Conservation (phyloP, 2,797 vertebrate genomes). For the Chelidonichthys spinosus region DNA sequence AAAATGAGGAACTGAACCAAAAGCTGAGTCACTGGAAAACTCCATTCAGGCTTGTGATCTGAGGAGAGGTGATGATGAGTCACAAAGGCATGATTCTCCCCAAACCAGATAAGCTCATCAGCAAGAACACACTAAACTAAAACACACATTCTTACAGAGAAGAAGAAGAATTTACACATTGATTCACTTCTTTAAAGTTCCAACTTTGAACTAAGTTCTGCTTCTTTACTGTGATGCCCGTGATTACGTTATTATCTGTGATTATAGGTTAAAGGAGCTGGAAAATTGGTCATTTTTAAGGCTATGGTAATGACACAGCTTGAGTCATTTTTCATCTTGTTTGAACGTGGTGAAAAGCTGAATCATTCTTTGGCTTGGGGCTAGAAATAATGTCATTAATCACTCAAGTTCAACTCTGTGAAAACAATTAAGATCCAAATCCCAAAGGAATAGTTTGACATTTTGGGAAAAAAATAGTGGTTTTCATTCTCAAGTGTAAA, state of each 20-base stretch:
- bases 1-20: slow-evolving; percentile 24
- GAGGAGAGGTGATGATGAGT: slow-evolving; percentile 28
- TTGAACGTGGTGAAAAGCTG: neutral
- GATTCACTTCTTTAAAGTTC: neutral
- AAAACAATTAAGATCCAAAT: neutral
- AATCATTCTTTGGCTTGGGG: neutral
- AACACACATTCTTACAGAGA: neutral
- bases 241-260: neutral
- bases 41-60: slow-evolving; percentile 17
- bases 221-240: neutral
- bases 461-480: too few species aligned
- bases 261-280: neutral
- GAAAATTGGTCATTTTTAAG: neutral
- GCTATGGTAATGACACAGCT: neutral
- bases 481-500: too few species aligned
- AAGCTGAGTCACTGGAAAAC: slow-evolving; percentile 38
- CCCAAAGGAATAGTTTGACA: neutral
- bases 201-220: neutral
- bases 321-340: neutral
- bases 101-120: slow-evolving; percentile 22
- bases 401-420: neutral
- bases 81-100: slow-evolving; percentile 5
- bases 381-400: neutral
- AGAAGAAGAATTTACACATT: neutral
- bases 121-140: neutral